Base-by-base conservation (phyloP, 2,888 invertebrate genomes). In the Meloe dianella region DNA sequence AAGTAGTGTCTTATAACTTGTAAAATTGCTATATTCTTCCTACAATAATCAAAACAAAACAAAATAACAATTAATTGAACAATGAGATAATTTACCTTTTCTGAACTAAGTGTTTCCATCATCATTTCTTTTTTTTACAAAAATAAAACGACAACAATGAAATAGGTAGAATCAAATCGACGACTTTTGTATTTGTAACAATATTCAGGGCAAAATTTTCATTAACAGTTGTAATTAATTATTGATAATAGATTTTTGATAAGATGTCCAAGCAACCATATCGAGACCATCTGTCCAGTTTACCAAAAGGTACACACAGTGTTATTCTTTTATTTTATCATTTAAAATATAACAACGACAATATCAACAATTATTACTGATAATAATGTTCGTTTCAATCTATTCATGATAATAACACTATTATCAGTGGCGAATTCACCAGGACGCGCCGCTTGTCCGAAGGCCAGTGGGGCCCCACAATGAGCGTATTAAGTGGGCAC, bases 11-110 rank as follows among this genome's bases (percentile, higher is more conserved):
- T 2, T 56, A 27, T 27, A 65, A 17, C 12, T 57, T 38, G 32
- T 63, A 24, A 22, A 59, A 38, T 59, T 59, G 24, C 59, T 59
- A 10, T 32, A 59, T 14, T 30, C 14, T 9, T 32, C 58, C 30
- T 35, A 17, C n/a, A 29, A 32, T 20, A 14, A 29, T 5, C n/a
- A n/a, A n/a, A n/a, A n/a, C n/a, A n/a, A n/a, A 22, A 1, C 1
- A 20, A 22, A 58, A 32, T 58, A 32, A 58, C 7, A 20, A 32
- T 58, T 32, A 17, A 9, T 27, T 6, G 20, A 58, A 29, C 2
- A 32, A 20, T 2, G 2, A 20, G 20, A 2, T 3, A 47, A 47
- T 47, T 47, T 17, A 47, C 17, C 47, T 47, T 47, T 20, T 2
- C 2, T 5, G 14, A 35, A 41, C 0, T n/a, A 7, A n/a, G n/a